phyloP scores from a whole-genome alignment of 2,888 invertebrate genomes.

The Kryphioiulus occultus region DNA sequence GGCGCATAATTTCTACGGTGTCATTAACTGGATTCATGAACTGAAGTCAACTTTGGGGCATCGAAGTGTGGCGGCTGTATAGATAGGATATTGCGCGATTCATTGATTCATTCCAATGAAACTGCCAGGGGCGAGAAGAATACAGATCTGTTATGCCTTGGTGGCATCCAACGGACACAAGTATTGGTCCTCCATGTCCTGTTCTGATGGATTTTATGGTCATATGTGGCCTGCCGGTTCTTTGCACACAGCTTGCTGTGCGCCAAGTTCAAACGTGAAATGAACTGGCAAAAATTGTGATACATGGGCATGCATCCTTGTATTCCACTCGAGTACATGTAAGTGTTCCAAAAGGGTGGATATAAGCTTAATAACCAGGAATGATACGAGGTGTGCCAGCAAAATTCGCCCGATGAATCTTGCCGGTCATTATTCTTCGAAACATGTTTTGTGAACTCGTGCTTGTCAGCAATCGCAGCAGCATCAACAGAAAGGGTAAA shows the following conservation, averaged over 20 bases:
- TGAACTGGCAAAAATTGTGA: no score
- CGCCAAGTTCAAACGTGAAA: no score
- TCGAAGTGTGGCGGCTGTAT: not conserved
- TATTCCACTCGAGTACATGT: no score
- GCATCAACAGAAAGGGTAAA: not conserved
- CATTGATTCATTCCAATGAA: not conserved
- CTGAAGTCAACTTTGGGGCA: not conserved
- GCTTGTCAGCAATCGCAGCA: not conserved
- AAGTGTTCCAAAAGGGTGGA: not conserved
- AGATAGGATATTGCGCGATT: not conserved
- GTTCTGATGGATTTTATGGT: no score
- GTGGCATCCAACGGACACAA: no score
- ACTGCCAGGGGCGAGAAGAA: no score
- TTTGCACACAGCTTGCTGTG: no score
- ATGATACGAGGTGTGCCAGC: not conserved
- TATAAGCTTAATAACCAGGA: not conserved
- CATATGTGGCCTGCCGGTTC: no score
- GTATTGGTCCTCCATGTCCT: no score
- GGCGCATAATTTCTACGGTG: not conserved
- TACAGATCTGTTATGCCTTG: no score
- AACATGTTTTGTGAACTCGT: not conserved
- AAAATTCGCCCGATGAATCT: not conserved
- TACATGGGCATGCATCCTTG: not conserved
- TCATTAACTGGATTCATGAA: constrained; percentile 14
- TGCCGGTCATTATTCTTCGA: not conserved